Conservation (phyloP, 37 sponge, comb jelly and placozoan species). For the Ianthella basta region DNA sequence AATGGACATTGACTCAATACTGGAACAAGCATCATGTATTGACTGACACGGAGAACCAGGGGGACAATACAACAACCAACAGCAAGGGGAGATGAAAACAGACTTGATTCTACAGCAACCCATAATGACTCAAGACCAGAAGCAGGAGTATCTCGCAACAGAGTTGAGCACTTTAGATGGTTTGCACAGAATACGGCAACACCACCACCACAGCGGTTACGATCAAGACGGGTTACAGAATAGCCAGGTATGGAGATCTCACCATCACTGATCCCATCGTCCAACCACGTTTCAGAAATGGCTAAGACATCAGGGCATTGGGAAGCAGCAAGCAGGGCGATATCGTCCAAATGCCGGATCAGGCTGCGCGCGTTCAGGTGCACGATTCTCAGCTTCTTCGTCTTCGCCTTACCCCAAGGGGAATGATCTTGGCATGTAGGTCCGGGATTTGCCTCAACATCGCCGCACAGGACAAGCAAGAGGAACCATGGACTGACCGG, state of each 20-base stretch:
- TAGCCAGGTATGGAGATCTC: background rate
- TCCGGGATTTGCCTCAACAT: background rate
- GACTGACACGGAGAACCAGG: background rate
- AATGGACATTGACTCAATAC: background rate
- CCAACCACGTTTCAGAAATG: background rate
- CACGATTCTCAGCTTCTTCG: background rate
- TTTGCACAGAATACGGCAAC: background rate
- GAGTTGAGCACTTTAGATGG: background rate
- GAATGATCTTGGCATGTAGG: background rate
- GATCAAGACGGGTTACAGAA: background rate
- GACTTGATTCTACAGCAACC: too few relatives aligned
- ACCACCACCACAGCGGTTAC: background rate
- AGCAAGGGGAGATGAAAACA: too few relatives aligned
- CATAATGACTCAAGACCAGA: too few relatives aligned
- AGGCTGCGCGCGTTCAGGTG: background rate
- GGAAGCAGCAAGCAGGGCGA: slow-evolving; percentile 6
- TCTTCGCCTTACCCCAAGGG: background rate
- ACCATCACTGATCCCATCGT: slow-evolving; percentile 2
- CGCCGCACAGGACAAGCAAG: too few relatives aligned
- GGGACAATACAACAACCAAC: background rate
- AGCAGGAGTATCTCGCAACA: background rate
- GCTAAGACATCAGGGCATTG: slow-evolving; percentile 2
- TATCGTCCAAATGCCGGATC: background rate
- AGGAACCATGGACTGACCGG: too few relatives aligned
- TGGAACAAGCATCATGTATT: background rate